Percentiles rank a stretch among this genome's conserved stretches.
Conservation (phyloP, 2,113 vertebrate species). For the Anarhynchus alexandrinus region DNA sequence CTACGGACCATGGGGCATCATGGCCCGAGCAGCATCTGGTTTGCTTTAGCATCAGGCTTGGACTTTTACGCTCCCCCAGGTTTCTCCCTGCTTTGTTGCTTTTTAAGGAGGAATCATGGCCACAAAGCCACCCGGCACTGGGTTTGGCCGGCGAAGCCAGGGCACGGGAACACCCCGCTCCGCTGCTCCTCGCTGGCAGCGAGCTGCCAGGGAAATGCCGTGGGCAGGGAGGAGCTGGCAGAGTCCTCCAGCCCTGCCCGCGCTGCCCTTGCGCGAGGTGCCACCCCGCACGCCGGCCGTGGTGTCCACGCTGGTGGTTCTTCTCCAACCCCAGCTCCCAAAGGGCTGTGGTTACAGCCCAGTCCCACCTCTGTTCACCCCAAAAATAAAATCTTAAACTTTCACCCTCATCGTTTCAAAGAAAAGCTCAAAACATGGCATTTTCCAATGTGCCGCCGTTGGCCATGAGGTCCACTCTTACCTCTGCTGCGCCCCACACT, state of each 20-base stretch:
- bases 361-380: background rate
- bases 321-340: background rate
- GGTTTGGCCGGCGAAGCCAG: background rate
- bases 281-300: rapidly evolving
- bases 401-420: rapidly evolving
- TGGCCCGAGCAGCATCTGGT: background rate
- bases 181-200: rapidly evolving
- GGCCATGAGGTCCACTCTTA: background rate
- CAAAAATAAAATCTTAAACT: background rate
- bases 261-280: background rate
- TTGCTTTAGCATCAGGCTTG: background rate
- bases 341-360: background rate
- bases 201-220: rapidly evolving
- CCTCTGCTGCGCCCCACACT: rapidly evolving
- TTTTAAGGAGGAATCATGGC: background rate
- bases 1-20: background rate
- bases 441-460: rapidly evolving
- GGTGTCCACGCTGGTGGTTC: background rate
- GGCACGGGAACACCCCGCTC: background rate
- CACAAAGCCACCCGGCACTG: background rate
- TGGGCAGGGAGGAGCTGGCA: background rate
- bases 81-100: background rate
- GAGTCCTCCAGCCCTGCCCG: background rate
- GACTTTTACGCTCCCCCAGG: background rate
- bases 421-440: rapidly evolving